A percentile compares a stretch with the other conserved stretches of the same genome.
Evolutionary conservation across 2,888 invertebrate genomes (phyloP).

Genomic region (Cephus sareptanus): DNA sequence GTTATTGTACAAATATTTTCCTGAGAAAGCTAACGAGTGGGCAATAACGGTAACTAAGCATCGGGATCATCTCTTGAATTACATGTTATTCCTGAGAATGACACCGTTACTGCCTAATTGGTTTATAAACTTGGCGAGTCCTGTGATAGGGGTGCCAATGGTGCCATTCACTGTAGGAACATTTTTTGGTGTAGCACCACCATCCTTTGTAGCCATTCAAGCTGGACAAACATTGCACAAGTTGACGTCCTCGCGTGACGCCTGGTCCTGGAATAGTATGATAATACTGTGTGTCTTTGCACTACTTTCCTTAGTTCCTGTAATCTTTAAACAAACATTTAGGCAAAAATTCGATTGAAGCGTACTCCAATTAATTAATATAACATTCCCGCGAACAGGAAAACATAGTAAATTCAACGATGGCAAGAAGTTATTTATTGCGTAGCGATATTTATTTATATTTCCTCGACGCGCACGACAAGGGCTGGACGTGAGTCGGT

Average conservation of each 20-base stretch:
- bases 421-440: not conserved
- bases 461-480: not conserved
- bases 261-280: conserved; percentile 90
- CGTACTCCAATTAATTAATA: not conserved
- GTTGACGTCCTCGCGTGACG: conserved; percentile 87
- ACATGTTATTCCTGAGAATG: conserved; percentile 95
- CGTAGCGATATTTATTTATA: not conserved
- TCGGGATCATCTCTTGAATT: conserved; percentile 89
- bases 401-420: not conserved
- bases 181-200: conserved; percentile 95
- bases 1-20: conserved; percentile 88
- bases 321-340: conserved; percentile 84
- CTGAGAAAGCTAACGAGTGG: conserved; percentile 88
- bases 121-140: conserved; percentile 98
- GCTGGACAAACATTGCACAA: conserved; percentile 96
- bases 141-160: conserved; percentile 95
- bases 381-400: not conserved
- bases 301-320: conserved; percentile 86
- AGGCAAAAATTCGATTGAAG: conserved; percentile 80
- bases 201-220: conserved; percentile 97
- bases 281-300: conserved; percentile 83
- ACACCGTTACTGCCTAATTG: conserved; percentile 99
- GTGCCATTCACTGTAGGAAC: conserved; percentile 94
- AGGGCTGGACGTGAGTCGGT: not conserved
- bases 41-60: conserved; percentile 86